Conservation (phyloP, 2,888 invertebrate genomes). For the Caenorhabditis sulstoni region DNA sequence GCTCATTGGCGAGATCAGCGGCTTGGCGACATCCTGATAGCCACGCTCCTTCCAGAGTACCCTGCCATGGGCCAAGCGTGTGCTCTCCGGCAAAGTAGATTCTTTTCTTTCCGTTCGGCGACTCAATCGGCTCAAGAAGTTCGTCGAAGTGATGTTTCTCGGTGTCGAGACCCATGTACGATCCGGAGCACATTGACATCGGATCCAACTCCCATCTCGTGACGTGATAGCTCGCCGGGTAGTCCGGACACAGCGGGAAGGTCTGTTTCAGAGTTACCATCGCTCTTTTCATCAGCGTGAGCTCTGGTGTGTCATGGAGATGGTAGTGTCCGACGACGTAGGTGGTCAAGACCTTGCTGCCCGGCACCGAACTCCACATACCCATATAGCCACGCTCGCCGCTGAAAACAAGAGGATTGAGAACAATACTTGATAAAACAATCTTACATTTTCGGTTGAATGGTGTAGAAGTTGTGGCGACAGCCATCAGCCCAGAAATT, state of each 20-base stretch:
- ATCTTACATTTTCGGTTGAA: constrained; percentile 1
- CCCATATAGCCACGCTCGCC: constrained; percentile 39
- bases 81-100: constrained; percentile 91
- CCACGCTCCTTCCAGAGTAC: constrained; percentile 88
- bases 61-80: constrained; percentile 97
- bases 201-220: constrained; percentile 39
- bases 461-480: background rate
- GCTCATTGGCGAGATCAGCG: constrained; percentile 93
- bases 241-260: constrained; percentile 16
- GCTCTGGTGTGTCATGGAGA: constrained; percentile 2
- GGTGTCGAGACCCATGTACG: constrained; percentile 37
- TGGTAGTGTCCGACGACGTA: constrained; percentile 14
- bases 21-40: constrained; percentile 96
- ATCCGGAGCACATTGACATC: constrained; percentile 23
- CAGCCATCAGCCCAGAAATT: constrained; percentile 90
- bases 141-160: constrained; percentile 27
- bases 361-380: constrained; percentile 23
- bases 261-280: constrained; percentile 13
- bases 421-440: background rate
- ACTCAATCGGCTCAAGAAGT: constrained; percentile 21
- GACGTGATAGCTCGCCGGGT: background rate
- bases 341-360: constrained; percentile 11
- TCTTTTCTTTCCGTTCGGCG: constrained; percentile 50
- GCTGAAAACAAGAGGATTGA: constrained; percentile 19
- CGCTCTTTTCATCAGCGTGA: constrained; percentile 11